A percentile compares a stretch with the other conserved stretches of the same genome.
Conservation (phyloP, 2,113 vertebrate genomes). For the Thomomys bottae region DNA sequence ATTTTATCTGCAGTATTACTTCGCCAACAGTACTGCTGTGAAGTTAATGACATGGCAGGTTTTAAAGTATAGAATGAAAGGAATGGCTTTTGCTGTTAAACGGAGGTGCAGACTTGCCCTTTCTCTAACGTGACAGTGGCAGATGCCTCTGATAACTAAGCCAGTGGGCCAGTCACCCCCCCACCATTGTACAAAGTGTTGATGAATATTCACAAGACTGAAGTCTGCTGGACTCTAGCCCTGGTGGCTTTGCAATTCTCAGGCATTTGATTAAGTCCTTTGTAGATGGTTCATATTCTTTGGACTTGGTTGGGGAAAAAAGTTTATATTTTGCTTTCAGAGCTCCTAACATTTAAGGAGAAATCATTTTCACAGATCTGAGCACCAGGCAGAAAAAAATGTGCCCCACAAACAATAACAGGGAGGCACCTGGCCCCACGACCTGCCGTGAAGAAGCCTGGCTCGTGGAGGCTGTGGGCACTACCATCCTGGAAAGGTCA, state of each 20-base stretch:
- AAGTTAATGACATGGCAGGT: slow-evolving; percentile 83
- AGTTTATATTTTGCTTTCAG: slow-evolving; percentile 71
- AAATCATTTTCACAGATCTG: slow-evolving; percentile 58
- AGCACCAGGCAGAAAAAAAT: slow-evolving; percentile 11
- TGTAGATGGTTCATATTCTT: slow-evolving; percentile 66
- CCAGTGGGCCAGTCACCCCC: slow-evolving; percentile 62
- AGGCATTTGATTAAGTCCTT: slow-evolving; percentile 49
- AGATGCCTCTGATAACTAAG: slow-evolving; percentile 71
- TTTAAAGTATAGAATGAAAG: slow-evolving; percentile 79
- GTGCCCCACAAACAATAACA: slow-evolving; percentile 56
- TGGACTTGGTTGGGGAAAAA: slow-evolving; percentile 60
- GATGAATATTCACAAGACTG: slow-evolving; percentile 69
- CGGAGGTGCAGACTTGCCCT: slow-evolving; percentile 67
- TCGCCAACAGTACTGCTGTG: slow-evolving; percentile 79
- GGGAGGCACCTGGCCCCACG: slow-evolving; percentile 20
- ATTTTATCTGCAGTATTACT: slow-evolving; percentile 73
- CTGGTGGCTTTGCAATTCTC: slow-evolving; percentile 58
- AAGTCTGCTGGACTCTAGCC: slow-evolving; percentile 65
- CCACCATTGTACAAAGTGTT: slow-evolving; percentile 59
- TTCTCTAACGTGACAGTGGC: slow-evolving; percentile 69
- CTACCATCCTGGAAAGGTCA: slow-evolving; percentile 57
- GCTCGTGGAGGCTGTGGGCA: neutral
- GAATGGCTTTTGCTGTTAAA: slow-evolving; percentile 75
- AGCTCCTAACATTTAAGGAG: slow-evolving; percentile 66
- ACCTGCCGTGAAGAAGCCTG: too few species aligned